phyloP scores from a whole-genome alignment of 2,797 vertebrate species.

The Chelon labrosus region DNA sequence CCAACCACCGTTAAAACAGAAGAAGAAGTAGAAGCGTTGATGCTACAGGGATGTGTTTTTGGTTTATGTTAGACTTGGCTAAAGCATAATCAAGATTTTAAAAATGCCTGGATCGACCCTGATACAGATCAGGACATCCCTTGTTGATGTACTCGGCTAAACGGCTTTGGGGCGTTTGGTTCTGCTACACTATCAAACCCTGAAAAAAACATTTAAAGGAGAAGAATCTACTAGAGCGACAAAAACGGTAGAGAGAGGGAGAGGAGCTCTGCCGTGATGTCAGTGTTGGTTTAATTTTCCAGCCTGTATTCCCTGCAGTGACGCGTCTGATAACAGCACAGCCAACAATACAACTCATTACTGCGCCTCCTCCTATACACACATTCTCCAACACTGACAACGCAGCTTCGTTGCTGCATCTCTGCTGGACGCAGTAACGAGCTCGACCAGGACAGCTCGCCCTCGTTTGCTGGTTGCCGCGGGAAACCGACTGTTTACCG shows the following conservation, averaged over 20 bases:
- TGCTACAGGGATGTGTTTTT: no score
- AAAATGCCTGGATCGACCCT: no score
- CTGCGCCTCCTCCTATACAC: slow-evolving; percentile 21
- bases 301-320: slow-evolving; percentile 26
- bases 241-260: background rate
- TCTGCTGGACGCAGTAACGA: background rate
- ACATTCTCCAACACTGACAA: slow-evolving; percentile 14
- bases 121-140: no score
- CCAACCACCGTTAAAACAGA: no score
- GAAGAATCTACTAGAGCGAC: no score
- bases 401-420: slow-evolving; percentile 17
- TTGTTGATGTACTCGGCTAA: no score
- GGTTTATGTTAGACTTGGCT: no score
- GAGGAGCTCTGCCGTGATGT: slow-evolving; percentile 13
- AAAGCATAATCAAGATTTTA: no score
- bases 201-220: no score
- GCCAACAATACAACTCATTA: slow-evolving; percentile 66
- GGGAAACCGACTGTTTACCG: background rate
- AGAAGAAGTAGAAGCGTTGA: no score
- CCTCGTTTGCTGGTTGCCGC: slow-evolving; percentile 18
- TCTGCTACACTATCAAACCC: no score
- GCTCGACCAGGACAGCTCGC: slow-evolving; percentile 3
- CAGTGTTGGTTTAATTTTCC: slow-evolving; percentile 7
- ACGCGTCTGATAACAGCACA: slow-evolving; percentile 52
- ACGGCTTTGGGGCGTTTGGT: no score